Evolutionary conservation across 2,888 invertebrate species (phyloP), one percentile per base, ranked within the genome.

Genomic region (Gasteruption jaculator): DNA sequence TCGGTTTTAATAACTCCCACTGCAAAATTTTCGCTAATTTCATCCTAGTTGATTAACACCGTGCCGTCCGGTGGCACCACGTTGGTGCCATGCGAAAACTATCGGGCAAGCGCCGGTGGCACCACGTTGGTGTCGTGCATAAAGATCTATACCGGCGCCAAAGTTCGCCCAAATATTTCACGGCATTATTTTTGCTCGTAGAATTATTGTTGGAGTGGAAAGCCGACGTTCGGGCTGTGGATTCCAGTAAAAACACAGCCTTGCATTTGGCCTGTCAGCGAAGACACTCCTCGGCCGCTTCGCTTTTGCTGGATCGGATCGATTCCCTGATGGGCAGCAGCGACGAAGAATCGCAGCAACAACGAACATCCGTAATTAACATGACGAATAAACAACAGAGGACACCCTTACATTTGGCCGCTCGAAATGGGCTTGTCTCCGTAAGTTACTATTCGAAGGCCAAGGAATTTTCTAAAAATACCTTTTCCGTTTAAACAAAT

Each of bases 321-420:
- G 71, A 71, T 33, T 73, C 76, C 41, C 44, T 55, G 19, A n/a
- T 38, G 37, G 20, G 19, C 27, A 48, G 52, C 31, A 27, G 43
- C 3, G 49, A 44, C 38, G 41, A 45, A 7, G 54, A 48, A n/a
- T 11, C 26, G 21, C 48, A 53, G 21, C 45, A 49, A 11, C 52
- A 58, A 20, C 46, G 56, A n/a, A 50, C 52, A 2, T 46, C 64
- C 19, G 64, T 71, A 22, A 68, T 78, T 37, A 78, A 78, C 57
- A 71, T 75, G 61, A 62, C 72, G 14, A 80, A 81, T 63, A 71
- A 71, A 38, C 75, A 79, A 45, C 71, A 73, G 38, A 74, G 76
- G 71, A 80, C 78, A 74, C 75, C 81, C 5, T 69, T 83, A 31
- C 82, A 82, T 65, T 68, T 82, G 46, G 76, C 81, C 20, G 79